phyloP scores from a whole-genome alignment of 2,113 vertebrate genomes.

The human (Homo sapiens) region DNA sequence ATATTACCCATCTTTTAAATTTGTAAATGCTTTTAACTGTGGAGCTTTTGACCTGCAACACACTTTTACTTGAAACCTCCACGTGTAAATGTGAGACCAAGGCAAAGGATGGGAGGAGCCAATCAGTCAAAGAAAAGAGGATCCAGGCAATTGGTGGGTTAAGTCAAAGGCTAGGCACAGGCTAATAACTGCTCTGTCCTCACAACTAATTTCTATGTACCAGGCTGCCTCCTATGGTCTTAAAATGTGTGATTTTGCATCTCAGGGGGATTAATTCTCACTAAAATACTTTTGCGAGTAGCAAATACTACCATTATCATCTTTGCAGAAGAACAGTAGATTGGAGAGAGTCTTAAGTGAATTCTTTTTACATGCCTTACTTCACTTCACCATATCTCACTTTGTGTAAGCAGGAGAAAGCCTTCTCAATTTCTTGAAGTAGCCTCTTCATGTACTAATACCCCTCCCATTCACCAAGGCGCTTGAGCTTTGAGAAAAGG shows the following conservation, averaged over 20 bases:
- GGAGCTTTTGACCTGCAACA: background rate
- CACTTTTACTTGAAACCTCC: background rate
- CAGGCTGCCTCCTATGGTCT: background rate
- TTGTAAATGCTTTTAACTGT: background rate
- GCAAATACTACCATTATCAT: background rate
- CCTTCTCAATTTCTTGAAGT: background rate
- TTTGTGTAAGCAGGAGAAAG: background rate
- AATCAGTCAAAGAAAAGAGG: background rate
- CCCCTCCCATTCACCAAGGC: background rate
- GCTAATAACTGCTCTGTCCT: background rate
- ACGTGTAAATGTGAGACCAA: background rate
- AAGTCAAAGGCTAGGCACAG: background rate
- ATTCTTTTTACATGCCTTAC: background rate
- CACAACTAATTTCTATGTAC: background rate
- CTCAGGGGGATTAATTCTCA: background rate
- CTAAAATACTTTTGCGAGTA: background rate
- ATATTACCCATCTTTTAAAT: background rate
- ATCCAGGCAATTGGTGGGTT: too few relatives aligned
- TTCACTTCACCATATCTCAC: background rate
- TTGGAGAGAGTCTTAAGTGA: background rate
- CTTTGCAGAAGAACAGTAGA: background rate
- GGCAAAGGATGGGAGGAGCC: background rate
- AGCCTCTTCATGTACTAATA: background rate
- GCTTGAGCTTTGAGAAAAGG: constrained; percentile 11
- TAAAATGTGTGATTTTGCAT: background rate